Percentiles rank a stretch among this genome's conserved stretches.
Conservation (phyloP, 2,113 vertebrate species). For the Tachysurus vachellii region DNA sequence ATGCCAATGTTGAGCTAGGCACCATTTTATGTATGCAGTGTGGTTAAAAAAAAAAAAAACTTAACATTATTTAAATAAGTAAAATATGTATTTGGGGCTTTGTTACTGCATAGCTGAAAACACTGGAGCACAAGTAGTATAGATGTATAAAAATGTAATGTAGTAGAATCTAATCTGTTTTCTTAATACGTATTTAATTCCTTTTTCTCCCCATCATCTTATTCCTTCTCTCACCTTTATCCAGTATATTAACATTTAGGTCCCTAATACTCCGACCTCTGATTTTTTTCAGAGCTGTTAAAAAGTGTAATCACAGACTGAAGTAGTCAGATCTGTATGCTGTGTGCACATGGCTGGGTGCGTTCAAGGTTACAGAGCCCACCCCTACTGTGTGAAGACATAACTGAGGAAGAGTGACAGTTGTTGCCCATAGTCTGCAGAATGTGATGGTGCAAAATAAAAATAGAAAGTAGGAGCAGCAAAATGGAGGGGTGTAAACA, state of each 20-base stretch:
- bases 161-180: background rate
- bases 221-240: conserved; percentile 31
- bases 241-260: conserved; percentile 47
- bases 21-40: background rate
- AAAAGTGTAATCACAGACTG: conserved; percentile 21
- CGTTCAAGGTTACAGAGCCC: conserved; percentile 45
- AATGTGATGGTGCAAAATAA: conserved; percentile 24
- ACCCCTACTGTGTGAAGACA: background rate
- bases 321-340: conserved; percentile 20
- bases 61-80: background rate
- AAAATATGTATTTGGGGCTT: background rate
- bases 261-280: background rate
- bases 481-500: conserved; percentile 18
- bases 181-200: background rate
- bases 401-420: conserved; percentile 24
- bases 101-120: background rate
- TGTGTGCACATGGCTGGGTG: conserved; percentile 25
- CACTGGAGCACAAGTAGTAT: background rate
- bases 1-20: background rate
- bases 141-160: background rate
- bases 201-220: background rate
- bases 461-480: conserved; percentile 31
- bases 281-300: conserved; percentile 7
- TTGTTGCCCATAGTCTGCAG: conserved; percentile 32
- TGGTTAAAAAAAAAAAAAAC: background rate